A percentile compares a stretch with the other conserved stretches of the same genome.
phyloP scores from a whole-genome alignment of 2,113 vertebrate species.

The Muntiacus muntjak region DNA sequence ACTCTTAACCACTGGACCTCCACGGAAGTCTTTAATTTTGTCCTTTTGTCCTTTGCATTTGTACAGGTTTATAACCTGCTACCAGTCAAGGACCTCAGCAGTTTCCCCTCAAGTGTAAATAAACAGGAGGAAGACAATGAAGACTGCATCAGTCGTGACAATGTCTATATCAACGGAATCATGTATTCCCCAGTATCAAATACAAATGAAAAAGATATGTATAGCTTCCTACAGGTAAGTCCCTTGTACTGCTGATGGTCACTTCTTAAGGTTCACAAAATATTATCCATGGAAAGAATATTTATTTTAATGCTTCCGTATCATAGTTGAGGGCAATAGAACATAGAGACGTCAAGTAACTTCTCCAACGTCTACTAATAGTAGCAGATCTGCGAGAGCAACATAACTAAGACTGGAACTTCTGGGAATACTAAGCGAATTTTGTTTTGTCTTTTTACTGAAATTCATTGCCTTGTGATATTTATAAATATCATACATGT shows the following conservation, averaged over 20 bases:
- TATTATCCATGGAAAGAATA: not conserved
- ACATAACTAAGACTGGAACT: not conserved
- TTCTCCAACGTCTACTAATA: not conserved
- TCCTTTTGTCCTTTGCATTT: not conserved
- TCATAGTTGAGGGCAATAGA: not conserved
- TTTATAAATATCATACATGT: not conserved
- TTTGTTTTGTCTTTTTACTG: not conserved
- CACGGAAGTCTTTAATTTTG: not conserved
- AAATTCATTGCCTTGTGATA: not conserved
- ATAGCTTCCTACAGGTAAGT: constrained; percentile 76
- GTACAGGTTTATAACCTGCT: constrained; percentile 77
- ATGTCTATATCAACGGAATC: constrained; percentile 67
- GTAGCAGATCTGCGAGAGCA: not conserved
- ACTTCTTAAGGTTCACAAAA: not conserved
- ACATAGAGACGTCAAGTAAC: not conserved
- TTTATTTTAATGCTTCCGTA: not conserved
- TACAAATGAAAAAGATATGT: constrained; percentile 68
- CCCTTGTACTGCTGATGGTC: not conserved
- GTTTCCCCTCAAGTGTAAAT: constrained; percentile 44
- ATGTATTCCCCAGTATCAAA: constrained; percentile 61
- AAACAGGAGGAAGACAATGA: not conserved
- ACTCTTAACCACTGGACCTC: not conserved
- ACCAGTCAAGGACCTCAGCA: constrained; percentile 68
- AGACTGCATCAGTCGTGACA: constrained; percentile 54
- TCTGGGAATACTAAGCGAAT: not conserved